Evolutionary conservation across 2,797 vertebrate species (phyloP).

Genomic region (Oryzias sinensis): DNA sequence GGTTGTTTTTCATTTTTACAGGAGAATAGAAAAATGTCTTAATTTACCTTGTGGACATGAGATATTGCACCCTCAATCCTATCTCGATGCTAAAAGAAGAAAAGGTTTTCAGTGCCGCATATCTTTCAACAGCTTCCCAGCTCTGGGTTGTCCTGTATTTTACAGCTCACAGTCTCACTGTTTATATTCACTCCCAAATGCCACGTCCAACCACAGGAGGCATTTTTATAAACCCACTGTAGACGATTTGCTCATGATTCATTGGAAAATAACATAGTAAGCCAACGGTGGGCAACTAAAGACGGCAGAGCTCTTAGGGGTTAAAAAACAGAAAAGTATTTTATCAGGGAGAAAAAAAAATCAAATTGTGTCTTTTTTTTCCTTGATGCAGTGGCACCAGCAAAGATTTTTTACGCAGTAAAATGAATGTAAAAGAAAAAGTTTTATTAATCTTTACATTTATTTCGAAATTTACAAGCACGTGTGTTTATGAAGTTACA

Average conservation of each 20-base stretch:
- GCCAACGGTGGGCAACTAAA: background rate
- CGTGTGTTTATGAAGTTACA: slow-evolving; percentile 5
- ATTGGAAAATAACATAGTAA: slow-evolving; percentile 9
- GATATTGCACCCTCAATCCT: slow-evolving; percentile 16
- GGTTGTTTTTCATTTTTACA: slow-evolving; percentile 18
- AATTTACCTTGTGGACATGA: background rate
- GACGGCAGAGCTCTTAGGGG: background rate
- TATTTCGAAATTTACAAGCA: background rate
- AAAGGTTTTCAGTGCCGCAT: background rate
- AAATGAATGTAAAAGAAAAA: too few relatives aligned
- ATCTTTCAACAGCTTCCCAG: slow-evolving; percentile 3
- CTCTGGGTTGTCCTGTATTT: background rate
- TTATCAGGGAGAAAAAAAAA: background rate
- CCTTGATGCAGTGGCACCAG: too few relatives aligned
- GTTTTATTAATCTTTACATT: background rate
- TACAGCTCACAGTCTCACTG: slow-evolving; percentile 1
- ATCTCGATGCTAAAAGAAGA: slow-evolving; percentile 16
- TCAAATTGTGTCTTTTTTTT: background rate
- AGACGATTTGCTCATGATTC: background rate
- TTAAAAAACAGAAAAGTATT: background rate
- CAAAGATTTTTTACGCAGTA: too few relatives aligned
- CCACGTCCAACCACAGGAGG: background rate
- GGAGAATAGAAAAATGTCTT: slow-evolving; percentile 16
- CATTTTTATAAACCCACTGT: background rate
- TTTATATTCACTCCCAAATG: slow-evolving; percentile 5